Base-by-base conservation (phyloP, 2,888 invertebrate genomes). In the Baccha elongata region DNA sequence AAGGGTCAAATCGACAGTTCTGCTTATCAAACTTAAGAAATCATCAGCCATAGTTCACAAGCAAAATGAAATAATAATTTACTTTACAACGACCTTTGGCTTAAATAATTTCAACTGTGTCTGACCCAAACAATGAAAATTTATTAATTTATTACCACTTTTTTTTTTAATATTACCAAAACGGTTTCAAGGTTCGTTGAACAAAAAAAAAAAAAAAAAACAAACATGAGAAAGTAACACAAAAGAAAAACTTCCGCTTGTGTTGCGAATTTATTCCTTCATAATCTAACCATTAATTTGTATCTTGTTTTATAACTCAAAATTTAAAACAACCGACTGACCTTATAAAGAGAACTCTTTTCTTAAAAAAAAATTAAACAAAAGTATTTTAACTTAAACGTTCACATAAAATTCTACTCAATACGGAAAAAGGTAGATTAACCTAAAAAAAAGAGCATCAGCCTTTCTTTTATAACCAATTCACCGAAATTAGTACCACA, bases 391-490 rank as follows among this genome's bases (percentile, higher is more conserved):
- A 19, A 35, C 5, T 35, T 35, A 53, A 53, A 53, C 21, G 53
- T 35, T 37, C 19, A 32, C 1, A 17, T 29, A 10, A 7, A 35
- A 13, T 0, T 13, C n/a, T 13, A 26, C 8, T 23, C 37, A 11
- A 21, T 21, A 10, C 23, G 23, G 23, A 58, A 58, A 55, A 37
- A 55, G 55, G 55, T 55, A 26, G 23, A 26, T 26, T 40, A 40
- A 40, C 11, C 11, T 17, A 32, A 35, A 35, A 8, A 21, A 21
- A 37, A 37, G 0, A 21, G 21, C 8, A 53, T n/a, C 19, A 11
- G 11, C 23, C 40, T 32, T 32, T 8, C 3, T 58, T 19, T 11
- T 23, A 15, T 58, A 58, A 58, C 40, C 53, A 53, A 53, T 53
- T 53, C 53, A 40, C 23, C 23, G 15, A 40, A 40, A 26, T 53